Evolutionary conservation across 2,888 invertebrate species (phyloP).

Genomic region (Endomychus coccineus): DNA sequence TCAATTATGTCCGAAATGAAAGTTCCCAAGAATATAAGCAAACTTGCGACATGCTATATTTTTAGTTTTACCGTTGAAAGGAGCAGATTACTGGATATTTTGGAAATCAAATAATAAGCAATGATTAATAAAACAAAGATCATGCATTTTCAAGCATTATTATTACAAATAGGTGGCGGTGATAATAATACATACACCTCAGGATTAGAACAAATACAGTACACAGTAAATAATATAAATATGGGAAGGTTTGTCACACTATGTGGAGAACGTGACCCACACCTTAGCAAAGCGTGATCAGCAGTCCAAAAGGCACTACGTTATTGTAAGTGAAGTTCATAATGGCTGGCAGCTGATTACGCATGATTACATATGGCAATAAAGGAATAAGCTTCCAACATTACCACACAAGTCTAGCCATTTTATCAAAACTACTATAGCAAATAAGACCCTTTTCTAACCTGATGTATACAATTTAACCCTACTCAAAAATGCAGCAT

Average conservation of each 20-base stretch:
- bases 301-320: conserved; percentile 45
- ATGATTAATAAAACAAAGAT: conserved; percentile 70
- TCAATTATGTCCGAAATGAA: no score
- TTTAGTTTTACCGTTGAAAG: conserved; percentile 23
- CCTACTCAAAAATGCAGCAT: conserved; percentile 41
- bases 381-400: conserved; percentile 8
- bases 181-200: conserved; percentile 49
- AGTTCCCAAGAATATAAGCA: no score
- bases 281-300: conserved; percentile 44
- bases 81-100: conserved; percentile 18
- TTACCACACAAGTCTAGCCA: conserved; percentile 17
- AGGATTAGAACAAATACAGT: conserved; percentile 49
- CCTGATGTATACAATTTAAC: conserved; percentile 34
- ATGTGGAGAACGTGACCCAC: conserved; percentile 40
- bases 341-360: conserved; percentile 44
- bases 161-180: conserved; percentile 73
- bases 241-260: conserved; percentile 37
- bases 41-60: conserved; percentile 10
- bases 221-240: conserved; percentile 43
- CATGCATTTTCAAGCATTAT: conserved; percentile 83
- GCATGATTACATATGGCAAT: conserved; percentile 32
- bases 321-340: conserved; percentile 39
- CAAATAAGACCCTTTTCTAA: conserved; percentile 25
- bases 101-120: conserved; percentile 41
- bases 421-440: conserved; percentile 31